A percentile compares a stretch with the other conserved stretches of the same genome.
Evolutionary conservation across 2,888 invertebrate genomes (phyloP).

Genomic region (Pediacus dermestoides): DNA sequence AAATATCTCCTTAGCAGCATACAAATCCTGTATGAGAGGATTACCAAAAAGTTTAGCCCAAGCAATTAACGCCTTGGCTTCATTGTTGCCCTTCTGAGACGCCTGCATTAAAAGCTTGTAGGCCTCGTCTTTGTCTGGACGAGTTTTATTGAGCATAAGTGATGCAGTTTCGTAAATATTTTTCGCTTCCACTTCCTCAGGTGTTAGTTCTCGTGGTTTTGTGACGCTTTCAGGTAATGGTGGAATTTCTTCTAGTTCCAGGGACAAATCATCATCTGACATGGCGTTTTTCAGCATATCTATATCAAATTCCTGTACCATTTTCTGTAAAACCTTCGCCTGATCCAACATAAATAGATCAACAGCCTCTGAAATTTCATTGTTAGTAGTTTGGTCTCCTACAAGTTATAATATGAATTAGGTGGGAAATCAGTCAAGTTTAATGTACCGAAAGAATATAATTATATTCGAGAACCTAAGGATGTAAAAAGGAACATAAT

Average conservation of each 20-base stretch:
- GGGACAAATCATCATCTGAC: neutral
- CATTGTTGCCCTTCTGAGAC: slow-evolving; percentile 73
- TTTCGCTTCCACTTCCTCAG: slow-evolving; percentile 70
- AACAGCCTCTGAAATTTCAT: slow-evolving; percentile 38
- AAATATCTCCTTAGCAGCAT: slow-evolving; percentile 73
- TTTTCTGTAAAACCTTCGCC: slow-evolving; percentile 49
- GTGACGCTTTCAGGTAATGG: slow-evolving; percentile 51
- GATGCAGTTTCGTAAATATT: slow-evolving; percentile 70
- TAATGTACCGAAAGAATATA: too few species aligned
- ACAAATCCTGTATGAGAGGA: slow-evolving; percentile 71
- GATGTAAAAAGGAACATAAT: too few species aligned
- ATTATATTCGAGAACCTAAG: too few species aligned
- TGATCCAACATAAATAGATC: slow-evolving; percentile 43
- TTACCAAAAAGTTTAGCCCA: slow-evolving; percentile 87
- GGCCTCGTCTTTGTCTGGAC: slow-evolving; percentile 68
- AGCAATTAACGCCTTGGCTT: slow-evolving; percentile 80
- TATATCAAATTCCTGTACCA: slow-evolving; percentile 44
- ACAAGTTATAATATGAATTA: too few species aligned
- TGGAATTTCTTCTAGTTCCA: slow-evolving; percentile 53
- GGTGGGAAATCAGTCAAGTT: too few species aligned
- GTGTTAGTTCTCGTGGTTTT: slow-evolving; percentile 53
- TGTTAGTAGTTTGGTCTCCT: too few species aligned
- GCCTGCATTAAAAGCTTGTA: slow-evolving; percentile 75
- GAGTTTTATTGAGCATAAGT: slow-evolving; percentile 66
- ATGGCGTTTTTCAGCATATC: neutral